Conservation (phyloP, 2,797 vertebrate genomes). For the Gallinago stenura region DNA sequence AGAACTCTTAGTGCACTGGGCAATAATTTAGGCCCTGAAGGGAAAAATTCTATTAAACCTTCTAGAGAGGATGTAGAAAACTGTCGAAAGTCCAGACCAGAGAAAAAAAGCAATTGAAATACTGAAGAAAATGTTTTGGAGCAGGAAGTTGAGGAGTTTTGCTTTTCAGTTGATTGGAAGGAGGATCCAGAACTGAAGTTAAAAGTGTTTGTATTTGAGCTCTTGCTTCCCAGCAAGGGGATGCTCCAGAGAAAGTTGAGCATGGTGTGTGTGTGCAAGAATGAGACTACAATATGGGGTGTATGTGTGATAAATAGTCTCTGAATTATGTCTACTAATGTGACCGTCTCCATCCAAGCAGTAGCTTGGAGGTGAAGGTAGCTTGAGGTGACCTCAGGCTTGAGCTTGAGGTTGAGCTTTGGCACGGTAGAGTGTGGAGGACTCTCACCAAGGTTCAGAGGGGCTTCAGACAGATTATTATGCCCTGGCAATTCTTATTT, state of each 20-base stretch:
- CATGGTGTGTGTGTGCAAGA: accelerated
- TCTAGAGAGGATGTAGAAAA: neutral
- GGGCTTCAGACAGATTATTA: neutral
- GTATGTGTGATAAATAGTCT: accelerated
- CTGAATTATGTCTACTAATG: accelerated
- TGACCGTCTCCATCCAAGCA: neutral
- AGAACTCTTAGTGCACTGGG: neutral
- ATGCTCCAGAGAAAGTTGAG: accelerated
- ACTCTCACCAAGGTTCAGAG: neutral
- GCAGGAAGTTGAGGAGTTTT: neutral
- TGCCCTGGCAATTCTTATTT: constrained; percentile 67
- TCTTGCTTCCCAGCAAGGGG: neutral
- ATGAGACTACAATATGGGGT: accelerated
- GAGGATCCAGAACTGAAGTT: neutral
- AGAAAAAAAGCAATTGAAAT: neutral
- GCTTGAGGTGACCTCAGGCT: neutral
- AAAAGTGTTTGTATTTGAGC: neutral
- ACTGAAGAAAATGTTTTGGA: neutral
- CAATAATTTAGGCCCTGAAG: neutral
- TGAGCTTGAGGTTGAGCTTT: neutral
- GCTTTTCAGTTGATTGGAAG: neutral
- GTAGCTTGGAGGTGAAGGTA: neutral
- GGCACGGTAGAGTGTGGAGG: neutral
- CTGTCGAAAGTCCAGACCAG: neutral
- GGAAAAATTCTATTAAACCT: neutral